phyloP scores from a whole-genome alignment of 2,797 vertebrate genomes.

The Enteromius viviparus region DNA sequence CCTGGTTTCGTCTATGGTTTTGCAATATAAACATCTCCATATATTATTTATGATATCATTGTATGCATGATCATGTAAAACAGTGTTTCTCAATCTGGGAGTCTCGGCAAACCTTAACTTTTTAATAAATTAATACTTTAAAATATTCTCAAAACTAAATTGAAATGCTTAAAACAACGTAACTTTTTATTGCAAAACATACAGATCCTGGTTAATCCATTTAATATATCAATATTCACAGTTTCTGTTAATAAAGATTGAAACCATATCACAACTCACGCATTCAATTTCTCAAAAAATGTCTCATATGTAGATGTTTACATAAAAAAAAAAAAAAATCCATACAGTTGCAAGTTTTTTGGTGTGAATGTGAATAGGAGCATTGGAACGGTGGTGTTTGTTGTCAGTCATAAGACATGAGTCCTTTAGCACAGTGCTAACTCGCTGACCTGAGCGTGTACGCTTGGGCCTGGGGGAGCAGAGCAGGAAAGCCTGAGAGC shows the following conservation, averaged over 20 bases:
- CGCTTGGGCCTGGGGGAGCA: constrained; percentile 31
- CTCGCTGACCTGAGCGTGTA: background rate
- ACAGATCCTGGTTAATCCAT: background rate
- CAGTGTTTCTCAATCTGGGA: background rate
- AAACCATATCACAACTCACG: too few relatives aligned
- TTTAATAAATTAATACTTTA: background rate
- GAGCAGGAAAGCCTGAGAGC: background rate
- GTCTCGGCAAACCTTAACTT: background rate
- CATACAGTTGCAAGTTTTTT: background rate
- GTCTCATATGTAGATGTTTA: background rate
- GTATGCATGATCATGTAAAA: background rate
- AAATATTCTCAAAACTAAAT: background rate
- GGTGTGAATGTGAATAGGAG: background rate
- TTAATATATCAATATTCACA: too few relatives aligned
- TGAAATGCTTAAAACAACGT: background rate
- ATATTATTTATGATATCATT: background rate
- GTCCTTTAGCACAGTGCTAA: constrained; percentile 20
- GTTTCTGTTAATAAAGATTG: too few relatives aligned
- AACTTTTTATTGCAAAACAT: too few relatives aligned
- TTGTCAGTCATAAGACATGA: background rate
- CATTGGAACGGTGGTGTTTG: background rate
- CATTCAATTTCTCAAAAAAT: background rate
- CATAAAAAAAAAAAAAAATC: too few relatives aligned
- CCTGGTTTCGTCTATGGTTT: background rate
- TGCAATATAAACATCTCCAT: background rate